phyloP scores from a whole-genome alignment of 1,140 invertebrate species.

The honey bee (Apis mellifera) region Amel_HAv3.1 CM009936.2:1575501-1576000 shows the following conservation, averaged over 20 bases:
- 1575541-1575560: not conserved
- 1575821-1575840: constrained; percentile 34
- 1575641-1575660: not conserved
- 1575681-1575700: not conserved
- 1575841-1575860: not conserved
- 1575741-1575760: not conserved
- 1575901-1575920: constrained; percentile 55
- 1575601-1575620: not conserved
- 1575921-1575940: constrained; percentile 60
- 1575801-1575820: not conserved
- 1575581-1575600: not conserved
- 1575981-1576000: constrained; percentile 63
- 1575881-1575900: not conserved
- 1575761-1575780: not conserved
- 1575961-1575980: constrained; percentile 72
- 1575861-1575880: not conserved
- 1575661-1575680: constrained; percentile 20
- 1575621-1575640: not conserved
- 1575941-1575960: constrained; percentile 63
- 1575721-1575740: not conserved
- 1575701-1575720: not conserved
- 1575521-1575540: not conserved
- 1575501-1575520: constrained; percentile 28
- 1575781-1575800: not conserved
- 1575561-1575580: constrained; percentile 20